Base-by-base conservation (phyloP, 2,888 invertebrate species). In the Congeria kusceri region DNA sequence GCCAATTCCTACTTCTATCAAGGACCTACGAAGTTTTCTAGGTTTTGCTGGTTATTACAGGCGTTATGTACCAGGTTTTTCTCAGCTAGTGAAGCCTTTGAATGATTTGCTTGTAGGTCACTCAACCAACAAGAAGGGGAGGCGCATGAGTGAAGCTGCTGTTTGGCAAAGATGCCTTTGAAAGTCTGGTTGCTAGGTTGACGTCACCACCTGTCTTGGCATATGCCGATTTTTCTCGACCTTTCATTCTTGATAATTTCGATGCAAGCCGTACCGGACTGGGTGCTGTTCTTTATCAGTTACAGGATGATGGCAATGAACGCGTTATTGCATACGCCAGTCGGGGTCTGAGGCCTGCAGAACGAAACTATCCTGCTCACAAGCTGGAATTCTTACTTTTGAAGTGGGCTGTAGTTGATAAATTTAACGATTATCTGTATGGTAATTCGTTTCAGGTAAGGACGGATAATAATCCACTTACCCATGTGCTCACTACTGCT, bases 151-250 rank as follows among this genome's bases (percentile, higher is more conserved):
- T 23, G 25, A 15, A 39, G 44, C 62, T 20, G n/a, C 44, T 3
- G n/a, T 44, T 20, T 62, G 62, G 39, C 18, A 32, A 62, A 20
- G 4, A 44, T 9, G 44, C 62, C 1, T 62, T 44, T 39, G 62
- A 62, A 4, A 32, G 39, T 29, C 39, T 62, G 5, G 23, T 39
- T 44, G 39, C 23, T 5, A 32, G 9, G 3, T 44, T 62, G n/a
- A 44, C 20, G 20, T 39, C 62, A 4, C 66, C 71, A 23, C 82
- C 82, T 23, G 61, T 82, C 2, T 47, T 82, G 18, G 76, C 62
- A 0, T 82, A 65, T 73, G 82, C 78, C 0, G 75, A 82, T 79
- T 66, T n/a, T 47, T 27, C n/a, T n/a, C 65, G 66, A n/a, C 75
- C 72, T 9, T 80, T 75, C 47, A 61, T 62, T 13, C 13, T 80